Conservation (phyloP, 37 sponge, comb jelly and placozoan species). For the Dysidea cf. avara region DNA sequence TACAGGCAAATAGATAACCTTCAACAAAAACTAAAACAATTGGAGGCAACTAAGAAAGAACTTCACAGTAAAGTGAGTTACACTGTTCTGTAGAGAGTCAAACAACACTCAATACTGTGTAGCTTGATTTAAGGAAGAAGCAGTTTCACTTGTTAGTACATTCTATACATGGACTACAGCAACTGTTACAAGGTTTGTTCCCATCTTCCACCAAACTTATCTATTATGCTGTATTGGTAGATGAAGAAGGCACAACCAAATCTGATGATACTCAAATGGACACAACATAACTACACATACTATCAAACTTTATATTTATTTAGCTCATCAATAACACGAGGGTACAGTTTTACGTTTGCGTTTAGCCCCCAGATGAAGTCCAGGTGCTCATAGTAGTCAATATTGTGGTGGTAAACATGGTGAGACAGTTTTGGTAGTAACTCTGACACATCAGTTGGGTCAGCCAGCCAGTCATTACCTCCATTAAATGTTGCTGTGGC, state of each 20-base stretch:
- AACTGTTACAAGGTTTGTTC: slow-evolving; percentile 44
- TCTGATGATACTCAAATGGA: no score
- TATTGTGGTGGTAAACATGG: slow-evolving; percentile 33
- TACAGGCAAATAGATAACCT: slow-evolving; percentile 39
- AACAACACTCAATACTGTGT: neutral
- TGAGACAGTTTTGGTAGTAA: slow-evolving; percentile 31
- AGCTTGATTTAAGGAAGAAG: slow-evolving; percentile 67
- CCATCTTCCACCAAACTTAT: no score
- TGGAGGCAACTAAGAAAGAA: slow-evolving; percentile 5
- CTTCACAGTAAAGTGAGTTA: slow-evolving; percentile 36
- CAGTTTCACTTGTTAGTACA: slow-evolving; percentile 77
- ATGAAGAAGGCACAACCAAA: no score
- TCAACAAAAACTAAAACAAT: slow-evolving; percentile 34
- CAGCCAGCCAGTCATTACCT: slow-evolving; percentile 76
- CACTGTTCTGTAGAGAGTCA: neutral
- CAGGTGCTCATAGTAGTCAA: slow-evolving; percentile 77
- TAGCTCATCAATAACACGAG: no score
- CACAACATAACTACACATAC: no score
- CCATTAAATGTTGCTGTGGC: slow-evolving; percentile 56
- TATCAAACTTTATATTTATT: no score
- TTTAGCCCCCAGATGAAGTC: slow-evolving; percentile 92
- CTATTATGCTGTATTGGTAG: no score
- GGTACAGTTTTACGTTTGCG: slow-evolving; percentile 59
- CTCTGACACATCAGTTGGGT: slow-evolving; percentile 66
- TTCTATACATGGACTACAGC: slow-evolving; percentile 78